Percentiles rank a stretch among this genome's conserved stretches.
Conservation (phyloP, 2,888 invertebrate species). For the Branchipolynoe longqiensis region DNA sequence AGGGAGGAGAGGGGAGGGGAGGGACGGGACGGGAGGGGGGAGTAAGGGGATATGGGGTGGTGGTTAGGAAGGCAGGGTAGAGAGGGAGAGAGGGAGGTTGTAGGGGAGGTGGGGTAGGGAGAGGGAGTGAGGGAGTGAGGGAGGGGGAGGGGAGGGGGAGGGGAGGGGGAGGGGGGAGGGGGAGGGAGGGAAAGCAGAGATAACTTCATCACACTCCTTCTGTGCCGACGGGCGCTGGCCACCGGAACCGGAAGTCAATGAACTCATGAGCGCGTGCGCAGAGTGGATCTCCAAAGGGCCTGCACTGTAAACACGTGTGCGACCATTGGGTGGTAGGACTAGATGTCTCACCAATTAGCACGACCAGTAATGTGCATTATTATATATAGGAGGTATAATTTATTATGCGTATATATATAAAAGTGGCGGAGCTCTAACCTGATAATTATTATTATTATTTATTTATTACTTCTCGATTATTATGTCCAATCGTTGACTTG, state of each 20-base stretch:
- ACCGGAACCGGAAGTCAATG: conserved; percentile 30
- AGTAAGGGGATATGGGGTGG: background rate
- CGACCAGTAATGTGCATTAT: no score
- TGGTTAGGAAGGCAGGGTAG: background rate
- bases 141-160: background rate
- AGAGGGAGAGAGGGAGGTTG: background rate
- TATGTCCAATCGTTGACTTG: no score
- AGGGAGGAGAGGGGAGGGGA: background rate
- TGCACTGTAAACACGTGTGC: no score
- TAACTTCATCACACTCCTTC: conserved; percentile 4
- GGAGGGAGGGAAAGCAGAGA: background rate
- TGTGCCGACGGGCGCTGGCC: background rate
- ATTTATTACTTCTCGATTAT: no score
- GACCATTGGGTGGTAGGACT: no score
- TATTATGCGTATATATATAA: no score
- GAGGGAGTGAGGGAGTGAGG: background rate
- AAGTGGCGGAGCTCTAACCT: no score
- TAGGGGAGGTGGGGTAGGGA: background rate
- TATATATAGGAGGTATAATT: no score
- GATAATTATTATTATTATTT: no score
- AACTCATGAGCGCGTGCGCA: background rate
- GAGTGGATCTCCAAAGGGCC: no score
- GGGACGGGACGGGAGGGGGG: background rate
- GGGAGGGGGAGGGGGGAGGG: background rate
- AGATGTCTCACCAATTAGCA: no score